Base-by-base conservation (phyloP, 2,888 invertebrate genomes). In the Liodrosophila aerea region DNA sequence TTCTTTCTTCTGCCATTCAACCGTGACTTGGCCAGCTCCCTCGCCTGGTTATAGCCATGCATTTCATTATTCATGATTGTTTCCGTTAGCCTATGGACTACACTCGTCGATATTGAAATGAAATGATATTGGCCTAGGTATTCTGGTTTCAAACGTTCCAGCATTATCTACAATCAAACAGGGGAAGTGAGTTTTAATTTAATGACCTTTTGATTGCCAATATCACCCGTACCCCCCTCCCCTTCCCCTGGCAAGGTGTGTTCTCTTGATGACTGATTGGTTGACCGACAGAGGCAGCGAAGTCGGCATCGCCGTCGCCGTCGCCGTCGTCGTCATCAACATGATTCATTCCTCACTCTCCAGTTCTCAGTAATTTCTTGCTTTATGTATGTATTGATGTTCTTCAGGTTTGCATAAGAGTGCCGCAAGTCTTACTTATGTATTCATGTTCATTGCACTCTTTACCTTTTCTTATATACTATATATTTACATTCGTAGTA, bases 21-120 rank as follows among this genome's bases (percentile, higher is more conserved):
- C 66, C 77, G 66, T 81, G 76, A 71, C 77, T 73, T 52, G 46
- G 39, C 27, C 47, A 37, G 36, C 51, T 39, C 27, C 43, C 31
- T 41, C 27, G 53, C 40, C 60, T 83, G 63, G 80, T 73, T 83
- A 76, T 83, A 44, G 41, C 54, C 3, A 27, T 73, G 77, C 65
- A 80, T 72, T 83, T 81, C 70, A 83, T 80, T 87, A 84, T 75
- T 77, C 68, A 53, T 64, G 64, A 65, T 71, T 64, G 68, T 73
- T 87, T 85, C 84, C 84, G 84, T 84, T 81, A 73, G 64, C 43
- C 64, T 57, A 85, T 59, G 46, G 57, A 56, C 65, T 66, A 18
- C 44, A 51, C 15, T 34, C n/a, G 3, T 12, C 3, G 4, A 41
- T 12, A 30, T 8, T n/a, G 41, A 34, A 43, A n/a, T n/a, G 41